These are phyloP conservation scores for Labeo catla DNA, from an alignment of 2,113 vertebrate species.

Conservation along the genomic window DNA sequence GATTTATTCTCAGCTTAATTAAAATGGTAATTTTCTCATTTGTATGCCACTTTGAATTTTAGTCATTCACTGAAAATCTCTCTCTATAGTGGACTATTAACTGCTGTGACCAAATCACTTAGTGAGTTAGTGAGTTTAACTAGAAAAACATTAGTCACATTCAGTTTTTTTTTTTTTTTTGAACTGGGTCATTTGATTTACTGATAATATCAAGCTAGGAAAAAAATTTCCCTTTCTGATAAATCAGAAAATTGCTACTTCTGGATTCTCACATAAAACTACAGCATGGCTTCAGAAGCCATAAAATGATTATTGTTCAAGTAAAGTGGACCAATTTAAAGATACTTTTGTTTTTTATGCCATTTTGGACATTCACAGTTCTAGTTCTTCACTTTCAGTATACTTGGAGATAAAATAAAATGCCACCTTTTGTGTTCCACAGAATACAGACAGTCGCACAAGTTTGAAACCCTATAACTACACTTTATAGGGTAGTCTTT, in stretches of 20 bases:
- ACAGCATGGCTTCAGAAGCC: not conserved
- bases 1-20: no score
- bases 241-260: not conserved
- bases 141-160: not conserved
- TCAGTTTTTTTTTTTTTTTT: not conserved
- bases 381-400: not conserved
- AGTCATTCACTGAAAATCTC: not conserved
- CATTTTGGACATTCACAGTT: not conserved
- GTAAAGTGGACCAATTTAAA: not conserved
- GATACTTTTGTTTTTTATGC: not conserved
- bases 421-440: not conserved
- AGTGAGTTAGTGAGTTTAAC: not conserved
- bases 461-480: not conserved
- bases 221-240: not conserved
- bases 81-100: not conserved
- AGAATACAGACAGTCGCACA: not conserved
- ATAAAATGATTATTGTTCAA: not conserved
- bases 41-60: not conserved
- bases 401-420: no score
- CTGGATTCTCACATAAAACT: not conserved
- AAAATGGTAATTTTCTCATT: no score
- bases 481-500: not conserved
- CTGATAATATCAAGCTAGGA: not conserved
- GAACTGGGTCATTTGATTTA: not conserved
- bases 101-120: not conserved